A percentile compares a stretch with the other conserved stretches of the same genome.
These are phyloP conservation scores for Diadegma fenestrale DNA, from an alignment of 2,888 invertebrate species.

Conservation along the genomic window DNA sequence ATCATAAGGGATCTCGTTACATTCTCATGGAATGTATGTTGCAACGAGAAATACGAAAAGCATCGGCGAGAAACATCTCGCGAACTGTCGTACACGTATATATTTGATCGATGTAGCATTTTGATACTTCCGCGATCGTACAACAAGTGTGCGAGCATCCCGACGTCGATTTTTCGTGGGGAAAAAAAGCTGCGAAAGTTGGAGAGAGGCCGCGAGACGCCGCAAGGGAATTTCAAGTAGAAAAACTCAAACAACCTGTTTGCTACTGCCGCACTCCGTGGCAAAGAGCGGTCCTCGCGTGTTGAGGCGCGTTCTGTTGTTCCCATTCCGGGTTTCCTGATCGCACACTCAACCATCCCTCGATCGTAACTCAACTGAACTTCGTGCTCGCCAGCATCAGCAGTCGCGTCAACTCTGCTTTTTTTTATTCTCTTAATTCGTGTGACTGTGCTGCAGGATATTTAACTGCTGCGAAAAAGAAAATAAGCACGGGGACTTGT, in stretches of 20 bases:
- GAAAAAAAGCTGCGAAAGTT: constrained; percentile 11
- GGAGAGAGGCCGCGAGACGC: constrained; percentile 7
- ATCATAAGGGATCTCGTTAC: not conserved
- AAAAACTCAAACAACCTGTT: constrained; percentile 26
- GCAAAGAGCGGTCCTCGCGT: not conserved
- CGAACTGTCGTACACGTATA: not conserved
- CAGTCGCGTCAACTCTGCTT: not conserved
- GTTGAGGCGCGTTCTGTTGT: not conserved
- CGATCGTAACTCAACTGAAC: not conserved
- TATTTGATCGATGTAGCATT: not conserved
- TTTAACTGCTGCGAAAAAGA: not conserved
- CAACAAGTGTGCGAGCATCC: not conserved
- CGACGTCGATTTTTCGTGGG: not conserved
- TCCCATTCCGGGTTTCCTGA: not conserved
- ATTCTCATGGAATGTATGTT: not conserved
- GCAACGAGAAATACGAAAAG: not conserved
- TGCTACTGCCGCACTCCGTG: not conserved
- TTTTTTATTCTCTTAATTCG: not conserved
- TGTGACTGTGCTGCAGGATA: no score
- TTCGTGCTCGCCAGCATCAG: not conserved
- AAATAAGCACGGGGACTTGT: not conserved
- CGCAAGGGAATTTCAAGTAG: constrained; percentile 38
- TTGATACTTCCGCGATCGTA: not conserved
- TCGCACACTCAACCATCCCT: not conserved
- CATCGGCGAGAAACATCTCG: not conserved